Evolutionary conservation across 2,797 vertebrate species (phyloP), one percentile per base, ranked within the genome.

Genomic region (Malacoraja senta): DNA sequence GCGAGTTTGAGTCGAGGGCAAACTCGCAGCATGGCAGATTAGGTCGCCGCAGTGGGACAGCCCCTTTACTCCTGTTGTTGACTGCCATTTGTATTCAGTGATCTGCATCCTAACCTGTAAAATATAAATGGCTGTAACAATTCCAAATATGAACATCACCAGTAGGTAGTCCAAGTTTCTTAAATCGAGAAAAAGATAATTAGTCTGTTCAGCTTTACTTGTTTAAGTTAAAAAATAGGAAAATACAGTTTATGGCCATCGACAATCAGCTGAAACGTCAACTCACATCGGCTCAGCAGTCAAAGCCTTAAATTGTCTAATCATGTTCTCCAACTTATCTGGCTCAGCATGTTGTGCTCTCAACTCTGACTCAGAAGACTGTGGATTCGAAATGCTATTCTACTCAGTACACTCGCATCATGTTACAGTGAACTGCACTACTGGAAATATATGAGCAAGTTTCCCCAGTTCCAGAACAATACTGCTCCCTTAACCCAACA

Each of bases 281-380:
- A 58, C 81, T 84, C 80, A 58, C 38, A 58, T 10, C 2, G 8
- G 9, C 80, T 53, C 24, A 84, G 81, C 44, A 58, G 38, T 81
- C 38, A 84, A 84, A n/a, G 9, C 53, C 44, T 84, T 84, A 61
- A 84, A 26, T 53, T 61, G 53, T 61, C 81, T 29, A 84, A 84
- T 84, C 24, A 0, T 4, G 26, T 58, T 84, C 58, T 26, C 81
- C 53, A 53, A 84, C 38, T 83, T 44, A 21, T 24, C 80, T 83
- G 19, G 53, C 24, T 84, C 53, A 26, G 8, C 53, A 13, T 2
- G 8, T 83, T 44, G 53, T 58, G 10, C 21, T 3, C 15, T 58
- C 9, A 81, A 26, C 80, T 84, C 53, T 84, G 81, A 84, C 44
- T 84, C 81, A 84, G 80, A 81, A 81, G 38, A 12, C 38, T 58